Evolutionary conservation across 2,888 invertebrate genomes (phyloP).

Genomic region (Tetrapedia diversipes): DNA sequence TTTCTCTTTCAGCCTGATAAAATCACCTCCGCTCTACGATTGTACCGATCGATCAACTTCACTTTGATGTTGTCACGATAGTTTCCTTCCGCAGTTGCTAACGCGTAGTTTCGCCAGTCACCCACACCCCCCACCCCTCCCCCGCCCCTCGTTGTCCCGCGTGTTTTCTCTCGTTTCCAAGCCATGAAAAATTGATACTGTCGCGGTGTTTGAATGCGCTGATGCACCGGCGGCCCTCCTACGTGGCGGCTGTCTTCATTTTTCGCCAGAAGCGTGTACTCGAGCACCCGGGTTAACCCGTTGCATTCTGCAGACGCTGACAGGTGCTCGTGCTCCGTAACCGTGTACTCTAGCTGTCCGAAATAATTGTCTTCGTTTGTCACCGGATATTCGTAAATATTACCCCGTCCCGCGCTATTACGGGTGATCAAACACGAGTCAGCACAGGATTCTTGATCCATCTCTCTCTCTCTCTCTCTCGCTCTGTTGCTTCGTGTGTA

Average conservation of each 20-base stretch:
- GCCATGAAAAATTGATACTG: neutral
- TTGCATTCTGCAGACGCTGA: neutral
- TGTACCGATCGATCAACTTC: conserved; percentile 1
- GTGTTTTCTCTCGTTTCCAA: neutral
- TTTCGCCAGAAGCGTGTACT: neutral
- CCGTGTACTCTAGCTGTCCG: conserved; percentile 1
- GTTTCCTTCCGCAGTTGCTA: neutral
- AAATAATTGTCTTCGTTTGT: conserved; percentile 15
- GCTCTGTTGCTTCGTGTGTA: no score
- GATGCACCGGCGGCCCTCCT: neutral
- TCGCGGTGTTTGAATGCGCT: neutral
- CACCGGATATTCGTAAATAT: no score
- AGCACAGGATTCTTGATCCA: conserved; percentile 32
- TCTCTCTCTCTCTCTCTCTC: no score
- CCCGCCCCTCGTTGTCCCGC: neutral
- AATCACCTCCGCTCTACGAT: neutral
- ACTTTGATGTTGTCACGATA: neutral
- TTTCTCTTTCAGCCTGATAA: no score
- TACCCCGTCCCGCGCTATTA: neutral
- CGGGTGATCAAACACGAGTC: conserved; percentile 38
- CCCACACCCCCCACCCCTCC: no score
- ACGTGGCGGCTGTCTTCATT: neutral
- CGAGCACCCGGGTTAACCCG: neutral
- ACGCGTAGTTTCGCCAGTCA: neutral
- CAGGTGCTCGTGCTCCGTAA: neutral